Conservation (phyloP, 2,797 vertebrate species). For the Sebastes oblongus region DNA sequence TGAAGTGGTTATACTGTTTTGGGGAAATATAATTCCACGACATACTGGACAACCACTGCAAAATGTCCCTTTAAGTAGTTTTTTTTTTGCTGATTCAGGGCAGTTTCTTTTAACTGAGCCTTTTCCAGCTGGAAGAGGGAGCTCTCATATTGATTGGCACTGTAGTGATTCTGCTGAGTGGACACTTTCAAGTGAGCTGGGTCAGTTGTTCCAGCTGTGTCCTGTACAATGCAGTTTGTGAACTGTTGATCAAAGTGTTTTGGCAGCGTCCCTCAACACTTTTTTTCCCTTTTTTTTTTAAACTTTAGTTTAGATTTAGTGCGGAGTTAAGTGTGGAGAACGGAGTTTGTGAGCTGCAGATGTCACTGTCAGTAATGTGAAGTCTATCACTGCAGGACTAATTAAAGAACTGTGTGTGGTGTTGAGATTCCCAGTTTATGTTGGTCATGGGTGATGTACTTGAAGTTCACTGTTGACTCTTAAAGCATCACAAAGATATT, state of each 20-base stretch:
- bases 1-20: neutral
- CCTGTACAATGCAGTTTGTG: conserved; percentile 7
- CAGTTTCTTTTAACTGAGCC: neutral
- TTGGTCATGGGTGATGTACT: neutral
- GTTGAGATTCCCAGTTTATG: neutral
- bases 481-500: neutral
- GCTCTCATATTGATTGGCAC: conserved; percentile 32
- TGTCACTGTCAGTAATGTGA: neutral
- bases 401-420: neutral
- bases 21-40: neutral
- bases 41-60: neutral
- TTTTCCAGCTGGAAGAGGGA: neutral
- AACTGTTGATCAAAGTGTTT: conserved; percentile 1
- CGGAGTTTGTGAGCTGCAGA: neutral
- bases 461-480: neutral
- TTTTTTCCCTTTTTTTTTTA: neutral
- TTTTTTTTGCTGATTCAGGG: neutral
- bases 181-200: neutral
- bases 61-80: neutral
- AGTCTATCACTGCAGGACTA: neutral
- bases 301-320: neutral
- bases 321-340: neutral
- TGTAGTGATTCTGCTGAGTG: conserved; percentile 25
- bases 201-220: conserved; percentile 17
- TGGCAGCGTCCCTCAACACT: neutral